Evolutionary conservation across 2,113 vertebrate species (phyloP), one percentile per base, ranked within the genome.

Genomic region (Solenodon paradoxus): DNA sequence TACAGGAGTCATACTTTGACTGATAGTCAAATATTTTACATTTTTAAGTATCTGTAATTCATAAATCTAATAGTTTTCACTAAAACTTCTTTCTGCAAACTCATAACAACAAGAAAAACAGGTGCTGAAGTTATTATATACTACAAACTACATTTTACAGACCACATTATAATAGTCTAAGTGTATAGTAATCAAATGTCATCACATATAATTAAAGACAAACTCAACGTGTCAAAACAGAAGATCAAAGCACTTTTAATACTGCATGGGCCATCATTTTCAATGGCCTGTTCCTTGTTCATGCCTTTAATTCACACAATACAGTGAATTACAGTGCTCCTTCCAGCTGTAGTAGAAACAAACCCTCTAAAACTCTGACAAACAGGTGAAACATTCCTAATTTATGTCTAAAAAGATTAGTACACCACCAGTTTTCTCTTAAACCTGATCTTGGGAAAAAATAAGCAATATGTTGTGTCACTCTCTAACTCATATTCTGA

Each of bases 151-250:
- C 86, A 96, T 94, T 95, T 96, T 90, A 96, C 89, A 95, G 96
- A 93, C 96, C 96, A 85, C 88, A 90, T 95, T 95, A 95, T 96
- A 97, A 95, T 93, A 90, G 47, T 80, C 79, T 94, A 95, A 97
- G 77, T 94, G 87, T 92, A 94, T 17, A 78, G 72, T 90, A 96
- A 97, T 95, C 95, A 96, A 96, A 95, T 92, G 77, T 94, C 94
- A 96, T 96, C 95, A 96, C 95, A 95, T 93, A 95, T 92, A 97
- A 97, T 96, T 97, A 97, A 97, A 96, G 92, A 97, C 95, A 97
- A 95, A 96, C 94, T 94, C 81, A 95, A 90, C 57, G 1, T 95
- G 88, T 96, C 92, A 97, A 95, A 96, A 95, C 94, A 96, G 82
- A 96, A 96, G 96, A 97, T 96, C 96, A 97, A 97, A 97, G 90